Conservation (phyloP, 2,797 vertebrate species). For the Heterohyrax brucei region DNA sequence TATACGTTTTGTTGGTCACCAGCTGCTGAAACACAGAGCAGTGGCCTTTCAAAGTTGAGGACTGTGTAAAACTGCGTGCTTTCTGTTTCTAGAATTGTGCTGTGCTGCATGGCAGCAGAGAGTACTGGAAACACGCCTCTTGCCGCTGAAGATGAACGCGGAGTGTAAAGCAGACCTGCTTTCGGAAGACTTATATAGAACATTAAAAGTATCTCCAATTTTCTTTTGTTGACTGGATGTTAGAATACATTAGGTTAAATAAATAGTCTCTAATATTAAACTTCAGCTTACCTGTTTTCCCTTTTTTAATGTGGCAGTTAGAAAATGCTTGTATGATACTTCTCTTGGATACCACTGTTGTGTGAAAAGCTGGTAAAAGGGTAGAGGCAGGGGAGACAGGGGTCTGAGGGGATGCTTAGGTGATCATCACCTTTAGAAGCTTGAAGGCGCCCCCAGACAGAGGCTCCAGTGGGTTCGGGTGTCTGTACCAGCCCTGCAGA, state of each 20-base stretch:
- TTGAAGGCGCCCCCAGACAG: not conserved
- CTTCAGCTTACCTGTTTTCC: constrained; percentile 6
- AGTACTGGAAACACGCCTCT: not conserved
- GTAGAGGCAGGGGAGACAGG: not conserved
- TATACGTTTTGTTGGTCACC: not conserved
- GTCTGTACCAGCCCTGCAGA: not conserved
- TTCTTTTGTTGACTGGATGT: not conserved
- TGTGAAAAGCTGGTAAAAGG: not conserved
- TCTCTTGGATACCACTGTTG: not conserved
- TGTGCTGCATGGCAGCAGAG: not conserved
- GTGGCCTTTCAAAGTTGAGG: not conserved
- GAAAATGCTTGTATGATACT: not conserved
- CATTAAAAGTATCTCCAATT: not conserved
- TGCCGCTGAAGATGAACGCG: not conserved
- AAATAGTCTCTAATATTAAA: not conserved
- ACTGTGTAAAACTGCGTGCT: not conserved
- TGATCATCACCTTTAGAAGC: not conserved
- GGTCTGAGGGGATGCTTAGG: too few relatives aligned
- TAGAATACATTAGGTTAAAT: not conserved
- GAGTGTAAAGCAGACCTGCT: not conserved
- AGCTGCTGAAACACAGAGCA: not conserved
- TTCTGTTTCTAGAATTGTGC: not conserved
- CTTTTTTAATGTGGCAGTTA: not conserved
- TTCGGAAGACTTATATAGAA: not conserved
- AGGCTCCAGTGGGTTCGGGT: not conserved